Base-by-base conservation (phyloP, 1,140 invertebrate genomes). In the Drosophila tani region DNA sequence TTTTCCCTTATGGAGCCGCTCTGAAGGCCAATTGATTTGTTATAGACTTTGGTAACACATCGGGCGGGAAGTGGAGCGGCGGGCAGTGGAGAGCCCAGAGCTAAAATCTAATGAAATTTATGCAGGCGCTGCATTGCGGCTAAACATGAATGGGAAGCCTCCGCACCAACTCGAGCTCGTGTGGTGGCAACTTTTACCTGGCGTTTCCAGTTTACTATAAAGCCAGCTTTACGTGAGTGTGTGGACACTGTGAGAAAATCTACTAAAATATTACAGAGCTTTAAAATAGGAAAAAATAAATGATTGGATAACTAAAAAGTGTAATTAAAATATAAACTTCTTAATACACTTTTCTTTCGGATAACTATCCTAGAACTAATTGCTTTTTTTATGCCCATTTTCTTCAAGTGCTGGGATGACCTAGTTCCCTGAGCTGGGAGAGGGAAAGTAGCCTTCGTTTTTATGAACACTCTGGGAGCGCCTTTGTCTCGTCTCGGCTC, bases 51-150 rank as follows among this genome's bases (percentile, higher is more conserved):
- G 32, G 40, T 53, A 81, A 73, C 81, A 69, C 32, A 76, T 14
- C 19, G 2, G 19, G 62, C 12, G 24, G 40, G 29, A 35, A 38
- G 3, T 11, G 5, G n/a, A 4, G 21, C 21, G 17, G n/a, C 12
- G 21, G 9, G 17, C 55, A 60, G 35, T 38, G 21, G 21, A 17
- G 24, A 38, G 47, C 53, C 73, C 65, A 38, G 19, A 70, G 83
- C 83, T 81, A 88, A 88, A 87, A 84, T 87, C 85, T 87, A 87
- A 87, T 87, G 83, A 87, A 87, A 87, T 87, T 87, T 88, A 87
- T 87, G 83, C 83, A 87, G 84, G 73, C 80, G 84, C 83, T 88
- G 83, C 83, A 87, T 68, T 87, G 83, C 84, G 77, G 83, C 73
- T 83, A 82, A 78, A 80, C 67, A 71, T 87, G 84, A 86, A 86